phyloP scores from a whole-genome alignment of 1,140 invertebrate genomes.

The Pseudoatta argentina region DNA sequence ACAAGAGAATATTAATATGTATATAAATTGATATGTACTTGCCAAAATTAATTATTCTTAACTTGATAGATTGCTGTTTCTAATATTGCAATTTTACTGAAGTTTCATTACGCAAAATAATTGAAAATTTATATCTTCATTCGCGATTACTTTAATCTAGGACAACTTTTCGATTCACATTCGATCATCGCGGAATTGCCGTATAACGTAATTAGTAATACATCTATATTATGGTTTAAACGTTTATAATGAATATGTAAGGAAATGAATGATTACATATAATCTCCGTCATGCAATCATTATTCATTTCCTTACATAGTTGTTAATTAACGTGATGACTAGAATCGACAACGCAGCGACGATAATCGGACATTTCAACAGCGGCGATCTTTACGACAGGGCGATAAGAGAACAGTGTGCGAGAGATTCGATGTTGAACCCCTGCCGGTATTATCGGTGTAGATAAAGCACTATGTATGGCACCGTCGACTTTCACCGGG shows the following conservation, averaged over 20 bases:
- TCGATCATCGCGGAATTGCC: not conserved
- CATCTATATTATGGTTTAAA: not conserved
- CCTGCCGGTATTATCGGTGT: conserved; percentile 46
- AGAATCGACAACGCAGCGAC: conserved; percentile 47
- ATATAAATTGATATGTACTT: not conserved
- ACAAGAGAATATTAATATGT: not conserved
- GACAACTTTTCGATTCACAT: not conserved
- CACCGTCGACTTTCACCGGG: conserved; percentile 14
- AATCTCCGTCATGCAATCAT: not conserved
- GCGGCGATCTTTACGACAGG: conserved; percentile 49
- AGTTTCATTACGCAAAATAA: not conserved
- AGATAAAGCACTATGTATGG: conserved; percentile 59
- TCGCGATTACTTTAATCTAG: conserved; percentile 1
- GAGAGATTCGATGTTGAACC: conserved; percentile 65
- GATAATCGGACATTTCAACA: conserved; percentile 60
- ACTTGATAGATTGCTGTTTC: not conserved
- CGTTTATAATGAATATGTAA: not conserved
- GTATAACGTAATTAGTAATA: not conserved
- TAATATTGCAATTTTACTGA: not conserved
- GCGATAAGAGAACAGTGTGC: conserved; percentile 60
- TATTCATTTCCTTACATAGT: not conserved
- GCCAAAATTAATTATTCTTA: conserved; percentile 18
- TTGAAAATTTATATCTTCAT: not conserved
- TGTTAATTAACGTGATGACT: conserved; percentile 63
- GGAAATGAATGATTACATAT: conserved; percentile 23